These are phyloP conservation scores for Sinhomidia bicolor DNA, from an alignment of 2,888 invertebrate genomes.

Conservation along the genomic window DNA sequence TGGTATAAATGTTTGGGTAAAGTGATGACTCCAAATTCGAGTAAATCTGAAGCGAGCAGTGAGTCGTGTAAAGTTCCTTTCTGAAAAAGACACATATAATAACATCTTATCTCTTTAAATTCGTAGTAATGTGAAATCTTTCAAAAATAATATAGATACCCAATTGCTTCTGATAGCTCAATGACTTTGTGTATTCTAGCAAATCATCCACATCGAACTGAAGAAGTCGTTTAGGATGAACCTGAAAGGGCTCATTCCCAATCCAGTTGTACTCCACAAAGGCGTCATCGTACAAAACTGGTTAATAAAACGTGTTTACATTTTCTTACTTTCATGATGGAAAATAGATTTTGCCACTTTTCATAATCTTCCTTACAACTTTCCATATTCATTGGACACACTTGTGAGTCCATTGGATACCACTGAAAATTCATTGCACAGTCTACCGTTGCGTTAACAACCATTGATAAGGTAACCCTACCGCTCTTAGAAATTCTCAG, in stretches of 20 bases:
- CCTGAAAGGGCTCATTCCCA: conserved; percentile 85
- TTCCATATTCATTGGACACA: conserved; percentile 91
- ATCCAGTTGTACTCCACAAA: conserved; percentile 90
- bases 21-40: conserved; percentile 91
- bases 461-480: conserved; percentile 41
- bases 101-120: too few species aligned
- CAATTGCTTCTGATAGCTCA: conserved; percentile 82
- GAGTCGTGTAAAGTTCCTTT: conserved; percentile 89
- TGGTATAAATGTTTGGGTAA: conserved; percentile 90
- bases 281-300: conserved; percentile 89
- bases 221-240: conserved; percentile 90
- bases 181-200: background rate
- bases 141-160: conserved; percentile 11
- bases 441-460: conserved; percentile 73
- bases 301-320: conserved; percentile 2
- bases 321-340: background rate
- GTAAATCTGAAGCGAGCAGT: conserved; percentile 91
- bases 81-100: conserved; percentile 34
- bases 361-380: conserved; percentile 86
- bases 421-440: conserved; percentile 69
- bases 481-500: conserved; percentile 45
- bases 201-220: conserved; percentile 89
- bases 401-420: conserved; percentile 91
- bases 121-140: background rate
- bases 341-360: background rate